Percentiles rank a stretch among this genome's conserved stretches.
phyloP scores from a whole-genome alignment of 2,797 vertebrate genomes.

The Acrossocheilus wenchowensis region DNA sequence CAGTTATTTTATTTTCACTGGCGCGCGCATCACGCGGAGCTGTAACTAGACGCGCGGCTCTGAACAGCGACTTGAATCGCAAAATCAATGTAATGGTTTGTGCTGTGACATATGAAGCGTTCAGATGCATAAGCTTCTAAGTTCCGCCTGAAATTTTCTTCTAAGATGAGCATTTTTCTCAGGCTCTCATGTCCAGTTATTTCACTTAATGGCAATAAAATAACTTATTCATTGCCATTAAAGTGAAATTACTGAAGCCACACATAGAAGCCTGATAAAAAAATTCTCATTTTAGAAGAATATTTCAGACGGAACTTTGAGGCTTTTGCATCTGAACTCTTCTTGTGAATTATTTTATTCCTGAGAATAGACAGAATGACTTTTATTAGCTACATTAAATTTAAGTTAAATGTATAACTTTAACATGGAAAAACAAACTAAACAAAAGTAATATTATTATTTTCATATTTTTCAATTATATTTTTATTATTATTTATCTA shows the following conservation, averaged over 20 bases:
- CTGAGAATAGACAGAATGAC: neutral
- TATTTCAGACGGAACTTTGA: too few relatives aligned
- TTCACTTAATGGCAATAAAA: neutral
- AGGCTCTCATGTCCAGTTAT: neutral
- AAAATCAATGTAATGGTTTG: neutral
- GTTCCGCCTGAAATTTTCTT: neutral
- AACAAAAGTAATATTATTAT: neutral
- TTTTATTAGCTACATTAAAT: neutral
- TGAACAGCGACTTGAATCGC: neutral
- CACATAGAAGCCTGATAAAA: too few relatives aligned
- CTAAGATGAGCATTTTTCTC: neutral
- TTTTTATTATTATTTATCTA: neutral
- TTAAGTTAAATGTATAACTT: neutral
- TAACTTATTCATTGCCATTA: neutral
- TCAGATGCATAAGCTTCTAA: neutral
- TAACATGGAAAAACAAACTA: neutral
- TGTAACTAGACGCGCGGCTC: neutral
- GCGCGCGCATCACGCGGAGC: constrained; percentile 27
- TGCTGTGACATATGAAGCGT: neutral
- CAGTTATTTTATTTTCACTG: neutral
- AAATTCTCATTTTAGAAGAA: too few relatives aligned
- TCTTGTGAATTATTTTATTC: neutral
- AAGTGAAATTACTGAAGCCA: too few relatives aligned
- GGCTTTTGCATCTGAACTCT: too few relatives aligned
- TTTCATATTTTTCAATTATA: neutral